These are phyloP conservation scores for Budorcas taxicolor DNA, from an alignment of 2,113 vertebrate species.

Conservation along the genomic window DNA sequence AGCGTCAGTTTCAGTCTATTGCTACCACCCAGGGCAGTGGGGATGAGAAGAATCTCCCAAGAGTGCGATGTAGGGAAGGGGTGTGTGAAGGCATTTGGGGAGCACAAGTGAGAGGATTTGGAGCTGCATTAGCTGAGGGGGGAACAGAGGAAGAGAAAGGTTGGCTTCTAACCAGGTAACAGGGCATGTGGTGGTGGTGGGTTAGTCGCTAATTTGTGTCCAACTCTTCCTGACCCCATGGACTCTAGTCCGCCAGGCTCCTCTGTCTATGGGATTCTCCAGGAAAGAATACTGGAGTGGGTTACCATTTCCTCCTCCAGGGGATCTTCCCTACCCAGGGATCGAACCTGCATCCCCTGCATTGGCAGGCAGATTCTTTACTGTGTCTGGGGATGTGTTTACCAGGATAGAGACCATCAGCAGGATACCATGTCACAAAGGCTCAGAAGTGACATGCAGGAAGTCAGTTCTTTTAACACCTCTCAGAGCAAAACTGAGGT, in stretches of 20 bases:
- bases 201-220: not conserved
- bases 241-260: not conserved
- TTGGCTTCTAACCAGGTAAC: not conserved
- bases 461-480: not conserved
- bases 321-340: not conserved
- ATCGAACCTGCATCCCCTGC: not conserved
- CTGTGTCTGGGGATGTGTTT: not conserved
- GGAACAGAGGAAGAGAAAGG: not conserved
- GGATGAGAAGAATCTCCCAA: accelerated
- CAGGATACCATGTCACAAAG: not conserved
- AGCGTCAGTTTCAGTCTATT: not conserved
- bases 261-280: not conserved
- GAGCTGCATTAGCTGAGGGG: not conserved
- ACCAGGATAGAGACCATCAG: not conserved
- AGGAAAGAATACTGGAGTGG: not conserved
- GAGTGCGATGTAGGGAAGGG: not conserved
- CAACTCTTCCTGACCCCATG: accelerated
- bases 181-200: not conserved
- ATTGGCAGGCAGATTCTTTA: not conserved
- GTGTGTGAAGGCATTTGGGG: accelerated
- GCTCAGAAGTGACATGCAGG: not conserved
- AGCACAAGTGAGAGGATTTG: not conserved
- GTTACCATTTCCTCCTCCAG: not conserved
- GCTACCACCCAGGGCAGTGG: not conserved
- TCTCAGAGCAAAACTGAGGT: not conserved